Percentiles rank a stretch among this genome's conserved stretches.
Evolutionary conservation across 2,797 vertebrate species (phyloP).

Genomic region (Rhadinocentrus ornatus): DNA sequence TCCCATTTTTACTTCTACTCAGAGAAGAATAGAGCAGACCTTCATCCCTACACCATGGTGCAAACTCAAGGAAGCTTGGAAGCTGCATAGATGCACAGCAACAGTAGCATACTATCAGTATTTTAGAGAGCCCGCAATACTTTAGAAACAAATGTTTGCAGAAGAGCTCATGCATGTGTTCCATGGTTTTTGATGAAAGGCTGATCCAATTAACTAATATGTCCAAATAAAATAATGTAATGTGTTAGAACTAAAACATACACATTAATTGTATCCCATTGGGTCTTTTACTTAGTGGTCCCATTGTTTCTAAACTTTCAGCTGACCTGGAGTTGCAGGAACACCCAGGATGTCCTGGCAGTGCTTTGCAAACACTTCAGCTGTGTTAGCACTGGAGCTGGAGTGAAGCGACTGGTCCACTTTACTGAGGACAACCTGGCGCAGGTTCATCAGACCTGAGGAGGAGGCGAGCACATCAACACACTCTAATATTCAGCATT

Average conservation of each 20-base stretch:
- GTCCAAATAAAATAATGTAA: neutral
- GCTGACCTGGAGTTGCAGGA: constrained; percentile 85
- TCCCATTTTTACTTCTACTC: neutral
- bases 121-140: neutral
- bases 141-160: neutral
- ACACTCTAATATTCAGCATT: neutral
- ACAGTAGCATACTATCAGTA: neutral
- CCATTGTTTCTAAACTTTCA: neutral
- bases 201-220: neutral
- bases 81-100: neutral
- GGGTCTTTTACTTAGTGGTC: neutral
- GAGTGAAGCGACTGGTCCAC: constrained; percentile 92
- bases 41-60: neutral
- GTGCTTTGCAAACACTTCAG: constrained; percentile 88
- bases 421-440: constrained; percentile 94
- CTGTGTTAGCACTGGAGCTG: constrained; percentile 83
- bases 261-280: neutral
- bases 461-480: neutral
- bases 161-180: too few relatives aligned
- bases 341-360: constrained; percentile 90
- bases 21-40: neutral
- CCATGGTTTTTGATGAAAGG: neutral
- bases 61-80: neutral
- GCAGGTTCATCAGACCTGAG: constrained; percentile 92
- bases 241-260: neutral